phyloP scores from a whole-genome alignment of 1,140 invertebrate species.

The Liolophura sinensis region DNA sequence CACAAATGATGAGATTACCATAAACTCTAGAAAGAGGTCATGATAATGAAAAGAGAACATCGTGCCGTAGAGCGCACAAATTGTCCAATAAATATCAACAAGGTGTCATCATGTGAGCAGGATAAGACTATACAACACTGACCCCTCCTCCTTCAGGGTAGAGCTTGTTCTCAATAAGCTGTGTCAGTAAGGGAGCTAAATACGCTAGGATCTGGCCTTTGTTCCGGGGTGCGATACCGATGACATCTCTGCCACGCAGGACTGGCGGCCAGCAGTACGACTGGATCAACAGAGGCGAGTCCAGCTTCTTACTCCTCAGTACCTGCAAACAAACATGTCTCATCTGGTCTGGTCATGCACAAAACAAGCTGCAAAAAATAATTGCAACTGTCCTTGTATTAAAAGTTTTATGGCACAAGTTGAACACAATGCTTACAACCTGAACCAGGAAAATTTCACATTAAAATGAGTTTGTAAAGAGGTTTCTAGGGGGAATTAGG shows the following conservation, averaged over 20 bases:
- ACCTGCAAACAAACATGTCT: too few species aligned
- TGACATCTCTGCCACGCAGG: conserved; percentile 31
- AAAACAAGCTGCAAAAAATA: too few species aligned
- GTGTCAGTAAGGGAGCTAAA: conserved; percentile 31
- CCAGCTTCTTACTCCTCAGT: too few species aligned
- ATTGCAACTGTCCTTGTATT: too few species aligned
- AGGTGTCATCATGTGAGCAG: not conserved
- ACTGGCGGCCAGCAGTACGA: conserved; percentile 39
- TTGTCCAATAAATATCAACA: not conserved
- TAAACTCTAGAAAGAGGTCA: too few species aligned
- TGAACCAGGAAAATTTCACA: too few species aligned
- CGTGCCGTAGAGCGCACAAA: not conserved
- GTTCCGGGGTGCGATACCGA: conserved; percentile 37
- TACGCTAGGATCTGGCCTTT: conserved; percentile 45
- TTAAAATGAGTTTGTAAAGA: too few species aligned
- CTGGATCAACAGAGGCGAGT: conserved; percentile 28
- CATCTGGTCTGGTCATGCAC: too few species aligned
- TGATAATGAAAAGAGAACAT: not conserved
- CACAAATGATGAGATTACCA: too few species aligned
- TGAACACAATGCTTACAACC: too few species aligned
- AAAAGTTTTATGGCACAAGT: too few species aligned
- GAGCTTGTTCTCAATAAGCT: conserved; percentile 16
- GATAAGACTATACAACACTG: conserved; percentile 23
- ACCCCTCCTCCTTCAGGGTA: conserved; percentile 46
- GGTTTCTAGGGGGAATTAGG: too few species aligned